A percentile compares a stretch with the other conserved stretches of the same genome.
phyloP scores from a whole-genome alignment of 2,113 vertebrate genomes.

The Lycocorax pyrrhopterus region DNA sequence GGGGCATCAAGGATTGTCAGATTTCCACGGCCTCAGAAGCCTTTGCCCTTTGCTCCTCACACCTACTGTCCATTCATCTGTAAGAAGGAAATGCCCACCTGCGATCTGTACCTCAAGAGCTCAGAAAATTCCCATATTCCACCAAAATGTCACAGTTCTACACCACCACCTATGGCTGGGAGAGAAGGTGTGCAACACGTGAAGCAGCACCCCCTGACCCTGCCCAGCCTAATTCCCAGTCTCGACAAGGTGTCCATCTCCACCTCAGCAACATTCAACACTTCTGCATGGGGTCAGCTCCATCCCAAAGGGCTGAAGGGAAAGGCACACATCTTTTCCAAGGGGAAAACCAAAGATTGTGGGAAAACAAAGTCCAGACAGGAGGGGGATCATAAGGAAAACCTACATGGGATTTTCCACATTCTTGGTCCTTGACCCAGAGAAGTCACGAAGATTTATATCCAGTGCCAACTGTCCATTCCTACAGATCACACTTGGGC shows the following conservation, averaged over 20 bases:
- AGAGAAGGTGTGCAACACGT: background rate
- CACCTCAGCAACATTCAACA: background rate
- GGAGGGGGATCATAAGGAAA: background rate
- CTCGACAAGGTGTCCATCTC: fast-evolving
- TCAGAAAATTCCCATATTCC: background rate
- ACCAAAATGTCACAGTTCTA: background rate
- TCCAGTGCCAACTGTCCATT: background rate
- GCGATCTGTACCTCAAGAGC: background rate
- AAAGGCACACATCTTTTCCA: background rate
- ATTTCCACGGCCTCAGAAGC: background rate
- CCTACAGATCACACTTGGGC: background rate
- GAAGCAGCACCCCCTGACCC: background rate
- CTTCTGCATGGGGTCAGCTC: background rate
- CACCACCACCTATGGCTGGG: background rate
- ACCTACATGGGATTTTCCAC: background rate
- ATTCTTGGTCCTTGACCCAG: background rate
- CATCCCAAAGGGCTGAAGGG: background rate
- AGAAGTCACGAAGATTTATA: background rate
- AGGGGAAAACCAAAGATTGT: background rate
- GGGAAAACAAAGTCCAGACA: background rate
- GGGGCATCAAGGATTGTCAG: background rate
- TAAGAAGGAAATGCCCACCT: background rate
- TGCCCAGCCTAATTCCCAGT: background rate
- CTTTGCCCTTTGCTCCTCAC: background rate
- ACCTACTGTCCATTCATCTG: background rate